Base-by-base conservation (phyloP, 2,113 vertebrate genomes). In the Scytalopus superciliaris region DNA sequence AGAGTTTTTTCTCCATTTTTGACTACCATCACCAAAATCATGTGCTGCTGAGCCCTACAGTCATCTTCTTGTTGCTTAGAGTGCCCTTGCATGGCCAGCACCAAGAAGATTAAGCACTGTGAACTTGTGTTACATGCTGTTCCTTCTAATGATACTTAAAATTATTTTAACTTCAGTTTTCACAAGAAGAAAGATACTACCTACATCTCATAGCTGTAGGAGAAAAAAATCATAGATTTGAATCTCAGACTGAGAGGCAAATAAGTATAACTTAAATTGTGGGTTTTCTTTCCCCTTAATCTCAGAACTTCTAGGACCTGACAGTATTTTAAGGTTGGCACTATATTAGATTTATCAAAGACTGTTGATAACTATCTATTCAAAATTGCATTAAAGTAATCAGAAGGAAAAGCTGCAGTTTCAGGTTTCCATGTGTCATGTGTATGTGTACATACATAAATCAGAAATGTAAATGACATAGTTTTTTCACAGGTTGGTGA, bases 101-200 rank as follows among this genome's bases (percentile, higher is more conserved):
- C n/a, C 37, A 80, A 49, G 44, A 56, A 82, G 9, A 66, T 72
- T 45, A 91, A 64, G 19, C n/a, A 25, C 12, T 66, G n/a, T 19
- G 37, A 88, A 22, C 7, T 64, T 49, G 5, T 55, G 45, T 70
- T 92, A 35, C 19, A 12, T 67, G 23, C 42, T 66, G 4, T 45
- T 88, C 45, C 45, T 88, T 92, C 50, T 80, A 55, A 90, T 66
- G 33, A 33, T 80, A 50, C 30, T 56, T 69, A 6, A n/a, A 67
- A 28, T 77, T 88, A 63, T 80, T 96, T 93, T 74, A 84, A 81
- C 80, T 59, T 93, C 55, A 57, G 14, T n/a, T 84, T 93, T 86
- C 21, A 10, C 30, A 73, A 63, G 42, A 75, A 67, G 60, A 90
- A 83, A 25, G 33, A 27, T 69, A 83, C 85, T 94, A 19, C 33